Percentiles rank a stretch among this genome's conserved stretches.
Conservation (phyloP, 1,140 invertebrate genomes). For the Diorhabda elongata region DNA sequence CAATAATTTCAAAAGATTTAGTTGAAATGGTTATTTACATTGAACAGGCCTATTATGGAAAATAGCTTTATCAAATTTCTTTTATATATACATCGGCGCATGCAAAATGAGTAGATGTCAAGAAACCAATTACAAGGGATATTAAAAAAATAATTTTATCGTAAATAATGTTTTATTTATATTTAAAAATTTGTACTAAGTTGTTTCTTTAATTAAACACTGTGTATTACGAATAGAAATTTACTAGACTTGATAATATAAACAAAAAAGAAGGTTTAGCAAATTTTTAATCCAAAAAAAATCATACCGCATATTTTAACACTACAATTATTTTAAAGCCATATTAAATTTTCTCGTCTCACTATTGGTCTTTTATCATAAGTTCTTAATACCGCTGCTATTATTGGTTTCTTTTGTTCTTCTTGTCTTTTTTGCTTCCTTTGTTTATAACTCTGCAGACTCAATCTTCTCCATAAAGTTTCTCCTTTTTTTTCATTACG, state of each 20-base stretch:
- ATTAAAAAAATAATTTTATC: no score
- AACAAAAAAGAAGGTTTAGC: no score
- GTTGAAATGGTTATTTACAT: neutral
- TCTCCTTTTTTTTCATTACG: conserved; percentile 9
- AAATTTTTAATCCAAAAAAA: no score
- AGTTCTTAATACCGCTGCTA: conserved; percentile 31
- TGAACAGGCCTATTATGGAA: neutral
- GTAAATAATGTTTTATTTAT: no score
- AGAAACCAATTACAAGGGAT: no score
- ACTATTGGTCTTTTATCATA: conserved; percentile 28
- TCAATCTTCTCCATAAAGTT: conserved; percentile 29
- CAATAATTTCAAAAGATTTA: no score
- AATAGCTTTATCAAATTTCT: neutral
- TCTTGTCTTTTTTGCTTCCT: conserved; percentile 27
- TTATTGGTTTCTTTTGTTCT: conserved; percentile 27
- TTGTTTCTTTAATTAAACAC: no score
- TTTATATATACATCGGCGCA: neutral
- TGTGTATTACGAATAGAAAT: no score
- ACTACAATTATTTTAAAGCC: neutral
- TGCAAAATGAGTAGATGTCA: neutral
- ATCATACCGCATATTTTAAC: no score
- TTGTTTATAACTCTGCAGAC: conserved; percentile 28
- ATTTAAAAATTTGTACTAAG: no score
- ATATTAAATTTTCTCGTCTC: conserved; percentile 6
- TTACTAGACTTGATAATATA: no score